These are phyloP conservation scores for Synanthedon vespiformis DNA, from an alignment of 2,888 invertebrate genomes.

Conservation along the genomic window DNA sequence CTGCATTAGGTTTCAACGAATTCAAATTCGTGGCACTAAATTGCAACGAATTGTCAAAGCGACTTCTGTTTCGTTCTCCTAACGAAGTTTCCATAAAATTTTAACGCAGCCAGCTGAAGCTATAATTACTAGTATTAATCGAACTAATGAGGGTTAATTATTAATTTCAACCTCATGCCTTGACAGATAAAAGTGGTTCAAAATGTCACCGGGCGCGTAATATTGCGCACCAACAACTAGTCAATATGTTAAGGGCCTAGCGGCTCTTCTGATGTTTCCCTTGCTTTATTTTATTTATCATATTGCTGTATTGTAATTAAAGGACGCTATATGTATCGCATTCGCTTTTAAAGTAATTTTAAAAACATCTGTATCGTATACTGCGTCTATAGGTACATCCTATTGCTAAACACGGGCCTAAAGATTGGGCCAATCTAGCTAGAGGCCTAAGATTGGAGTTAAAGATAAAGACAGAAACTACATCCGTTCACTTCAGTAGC, in stretches of 20 bases:
- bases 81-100: slow-evolving; percentile 1
- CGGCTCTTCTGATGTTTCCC: neutral
- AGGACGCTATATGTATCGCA: neutral
- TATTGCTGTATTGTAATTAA: neutral
- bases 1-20: too few relatives aligned
- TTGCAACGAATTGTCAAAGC: too few relatives aligned
- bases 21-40: too few relatives aligned
- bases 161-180: neutral
- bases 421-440: too few relatives aligned
- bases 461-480: too few relatives aligned
- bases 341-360: too few relatives aligned
- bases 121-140: slow-evolving; percentile 2
- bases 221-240: neutral
- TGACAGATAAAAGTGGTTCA: neutral
- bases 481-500: too few relatives aligned
- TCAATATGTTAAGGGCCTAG: neutral
- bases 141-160: neutral
- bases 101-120: slow-evolving; percentile 3
- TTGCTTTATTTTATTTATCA: neutral
- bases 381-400: too few relatives aligned
- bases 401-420: too few relatives aligned
- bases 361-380: too few relatives aligned
- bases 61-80: neutral
- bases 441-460: too few relatives aligned
- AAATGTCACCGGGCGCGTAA: neutral